Percentiles rank a stretch among this genome's conserved stretches.
Conservation (phyloP, 2,113 vertebrate species). For the Istiophorus platypterus region DNA sequence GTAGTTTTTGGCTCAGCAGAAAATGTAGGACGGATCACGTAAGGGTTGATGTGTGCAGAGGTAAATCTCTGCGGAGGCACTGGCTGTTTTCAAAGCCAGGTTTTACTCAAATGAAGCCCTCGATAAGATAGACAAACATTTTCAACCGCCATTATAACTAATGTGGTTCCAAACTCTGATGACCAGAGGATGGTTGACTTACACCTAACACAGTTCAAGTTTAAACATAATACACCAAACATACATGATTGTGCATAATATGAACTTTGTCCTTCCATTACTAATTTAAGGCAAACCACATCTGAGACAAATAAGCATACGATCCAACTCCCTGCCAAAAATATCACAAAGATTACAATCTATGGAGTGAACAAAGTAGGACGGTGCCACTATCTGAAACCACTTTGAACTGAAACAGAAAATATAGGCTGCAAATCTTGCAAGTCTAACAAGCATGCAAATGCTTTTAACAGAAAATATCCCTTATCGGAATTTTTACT, state of each 20-base stretch:
- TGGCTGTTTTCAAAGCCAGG: conserved; percentile 27
- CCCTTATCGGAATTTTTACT: accelerated
- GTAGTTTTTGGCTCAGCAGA: not conserved
- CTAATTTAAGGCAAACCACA: not conserved
- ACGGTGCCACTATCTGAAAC: not conserved
- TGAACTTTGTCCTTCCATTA: not conserved
- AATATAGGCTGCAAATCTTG: not conserved
- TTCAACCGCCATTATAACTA: not conserved
- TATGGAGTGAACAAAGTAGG: conserved; percentile 7
- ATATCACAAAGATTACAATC: conserved; percentile 6
- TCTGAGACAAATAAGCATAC: no score
- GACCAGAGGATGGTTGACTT: not conserved
- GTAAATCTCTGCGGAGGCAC: conserved; percentile 13
- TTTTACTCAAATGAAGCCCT: conserved; percentile 29
- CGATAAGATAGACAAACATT: not conserved
- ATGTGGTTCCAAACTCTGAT: not conserved
- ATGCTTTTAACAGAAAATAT: not conserved
- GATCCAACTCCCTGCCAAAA: not conserved
- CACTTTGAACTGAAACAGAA: conserved; percentile 5
- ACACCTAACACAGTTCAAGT: not conserved
- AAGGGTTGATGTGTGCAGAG: conserved; percentile 7
- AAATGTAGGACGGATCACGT: conserved; percentile 30
- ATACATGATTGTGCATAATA: not conserved
- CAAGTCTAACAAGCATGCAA: not conserved
- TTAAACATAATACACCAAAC: not conserved